These are phyloP conservation scores for Lepus oiostolus DNA, from an alignment of 2,797 vertebrate species.

Conservation along the genomic window DNA sequence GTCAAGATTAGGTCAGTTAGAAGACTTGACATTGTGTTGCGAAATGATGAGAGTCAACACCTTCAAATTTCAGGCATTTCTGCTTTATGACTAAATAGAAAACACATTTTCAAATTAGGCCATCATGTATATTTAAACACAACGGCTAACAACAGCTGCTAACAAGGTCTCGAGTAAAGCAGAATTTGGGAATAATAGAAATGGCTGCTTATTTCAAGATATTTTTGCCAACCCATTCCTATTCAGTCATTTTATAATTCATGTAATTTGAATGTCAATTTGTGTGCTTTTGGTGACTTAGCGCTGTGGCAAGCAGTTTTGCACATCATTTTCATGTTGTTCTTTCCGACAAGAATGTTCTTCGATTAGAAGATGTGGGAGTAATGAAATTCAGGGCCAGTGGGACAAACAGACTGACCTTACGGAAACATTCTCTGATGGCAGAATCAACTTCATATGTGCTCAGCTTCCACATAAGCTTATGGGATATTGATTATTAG, in stretches of 20 bases:
- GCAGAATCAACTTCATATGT: slow-evolving; percentile 40
- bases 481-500: not conserved
- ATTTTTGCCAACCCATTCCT: slow-evolving; percentile 83
- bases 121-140: slow-evolving; percentile 87
- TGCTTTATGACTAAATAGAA: slow-evolving; percentile 86
- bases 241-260: slow-evolving; percentile 85
- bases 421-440: not conserved
- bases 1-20: slow-evolving; percentile 81
- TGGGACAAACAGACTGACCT: slow-evolving; percentile 55
- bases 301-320: slow-evolving; percentile 84
- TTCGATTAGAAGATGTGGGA: slow-evolving; percentile 84
- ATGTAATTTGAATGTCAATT: slow-evolving; percentile 85
- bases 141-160: slow-evolving; percentile 88
- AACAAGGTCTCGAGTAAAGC: slow-evolving; percentile 87
- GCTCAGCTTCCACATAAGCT: not conserved
- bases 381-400: slow-evolving; percentile 74
- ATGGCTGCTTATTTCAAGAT: slow-evolving; percentile 87
- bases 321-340: slow-evolving; percentile 84
- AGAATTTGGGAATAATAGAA: slow-evolving; percentile 85
- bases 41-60: slow-evolving; percentile 83
- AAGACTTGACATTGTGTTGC: slow-evolving; percentile 80
- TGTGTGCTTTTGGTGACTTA: slow-evolving; percentile 84
- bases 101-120: slow-evolving; percentile 87
- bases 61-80: slow-evolving; percentile 88
- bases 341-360: slow-evolving; percentile 84